Percentiles rank a stretch among this genome's conserved stretches.
phyloP scores from a whole-genome alignment of 2,797 vertebrate genomes.

The Babyrousa celebensis region DNA sequence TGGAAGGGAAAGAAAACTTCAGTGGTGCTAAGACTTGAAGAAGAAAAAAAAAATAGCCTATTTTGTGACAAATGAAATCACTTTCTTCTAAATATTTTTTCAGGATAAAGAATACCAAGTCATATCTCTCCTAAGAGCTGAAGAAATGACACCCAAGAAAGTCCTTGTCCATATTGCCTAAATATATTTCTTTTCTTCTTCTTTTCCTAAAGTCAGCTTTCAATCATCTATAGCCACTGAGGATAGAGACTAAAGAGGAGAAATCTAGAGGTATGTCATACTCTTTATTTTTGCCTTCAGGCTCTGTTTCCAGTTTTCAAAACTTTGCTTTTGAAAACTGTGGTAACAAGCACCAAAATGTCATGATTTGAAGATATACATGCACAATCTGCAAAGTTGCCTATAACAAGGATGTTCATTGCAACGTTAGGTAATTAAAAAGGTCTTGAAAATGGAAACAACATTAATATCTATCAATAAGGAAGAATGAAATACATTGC shows the following conservation, averaged over 20 bases:
- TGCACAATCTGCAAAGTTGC: neutral
- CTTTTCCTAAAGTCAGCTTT: neutral
- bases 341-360: neutral
- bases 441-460: conserved; percentile 2
- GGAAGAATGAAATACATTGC: neutral
- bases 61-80: neutral
- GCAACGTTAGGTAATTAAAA: neutral
- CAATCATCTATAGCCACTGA: conserved; percentile 4
- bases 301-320: conserved; percentile 53
- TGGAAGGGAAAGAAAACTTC: neutral
- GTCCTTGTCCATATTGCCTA: neutral
- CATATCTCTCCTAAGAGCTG: neutral
- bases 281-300: neutral
- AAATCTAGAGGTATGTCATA: neutral
- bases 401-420: neutral
- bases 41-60: conserved; percentile 44
- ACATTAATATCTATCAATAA: neutral
- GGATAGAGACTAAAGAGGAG: neutral
- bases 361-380: neutral
- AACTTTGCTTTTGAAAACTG: neutral
- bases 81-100: neutral
- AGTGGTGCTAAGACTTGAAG: neutral
- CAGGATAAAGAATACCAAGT: conserved; percentile 23
- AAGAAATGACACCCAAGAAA: neutral
- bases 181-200: conserved; percentile 17